Base-by-base conservation (phyloP, 2,888 invertebrate species). In the Ligdia adustata region DNA sequence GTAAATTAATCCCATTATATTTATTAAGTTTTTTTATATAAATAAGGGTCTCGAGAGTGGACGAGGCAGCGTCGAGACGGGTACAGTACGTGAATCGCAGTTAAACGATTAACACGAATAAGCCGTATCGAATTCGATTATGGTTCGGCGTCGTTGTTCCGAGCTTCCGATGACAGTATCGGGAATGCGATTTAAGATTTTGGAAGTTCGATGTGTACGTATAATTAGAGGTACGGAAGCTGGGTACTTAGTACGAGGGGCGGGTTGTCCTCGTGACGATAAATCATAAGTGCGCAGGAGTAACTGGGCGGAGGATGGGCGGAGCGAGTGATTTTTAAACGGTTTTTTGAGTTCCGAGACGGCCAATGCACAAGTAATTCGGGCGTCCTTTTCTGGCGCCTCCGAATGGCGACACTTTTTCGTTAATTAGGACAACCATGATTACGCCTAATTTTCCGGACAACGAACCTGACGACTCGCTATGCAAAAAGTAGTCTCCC, bases 261-360 rank as follows among this genome's bases (percentile, higher is more conserved):
- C 86, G 84, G 84, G 83, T 78, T 87, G 88, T 85, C 87, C 79
- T 77, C 78, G 76, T 74, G 69, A 74, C 81, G 82, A 89, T 89
- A 89, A 88, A 89, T 89, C 89, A 89, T 89, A 89, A 85, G 88
- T 84, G 86, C 79, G 78, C 83, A 75, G 71, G 79, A 82, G 78
- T 75, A 72, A 68, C 73, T 79, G 87, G 88, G 85, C 88, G 87
- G 81, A 76, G 73, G 65, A 77, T 77, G 79, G 89, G 89, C 83
- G 89, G 87, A 68, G 89, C 89, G 79, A 88, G 73, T 82, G 80
- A 86, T 81, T 88, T 88, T 88, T 88, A 88, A 89, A 88, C 85
- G 81, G 85, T 89, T 89, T 89, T 89, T 89, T 88, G 85, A 86
- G 83, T 79, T 77, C 75, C 71, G 67, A 71, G 60, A 69, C 78